A percentile compares a stretch with the other conserved stretches of the same genome.
Evolutionary conservation across 2,797 vertebrate species (phyloP).

Genomic region (Rallus crepitans): DNA sequence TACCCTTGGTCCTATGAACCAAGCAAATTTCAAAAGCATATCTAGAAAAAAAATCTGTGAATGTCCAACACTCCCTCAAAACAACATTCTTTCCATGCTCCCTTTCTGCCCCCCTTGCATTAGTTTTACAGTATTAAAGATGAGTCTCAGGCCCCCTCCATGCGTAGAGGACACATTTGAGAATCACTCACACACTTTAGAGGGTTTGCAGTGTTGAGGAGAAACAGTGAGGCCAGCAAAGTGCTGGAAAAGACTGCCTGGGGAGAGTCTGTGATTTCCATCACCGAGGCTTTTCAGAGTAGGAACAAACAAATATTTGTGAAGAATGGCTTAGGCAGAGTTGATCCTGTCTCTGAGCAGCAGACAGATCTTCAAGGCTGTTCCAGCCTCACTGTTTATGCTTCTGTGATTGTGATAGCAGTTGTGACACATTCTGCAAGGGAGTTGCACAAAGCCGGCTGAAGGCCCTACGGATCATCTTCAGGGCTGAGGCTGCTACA

Average conservation of each 20-base stretch:
- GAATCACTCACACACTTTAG: not conserved
- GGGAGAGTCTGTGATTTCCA: slow-evolving; percentile 21
- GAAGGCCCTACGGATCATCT: slow-evolving; percentile 44
- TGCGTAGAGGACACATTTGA: not conserved
- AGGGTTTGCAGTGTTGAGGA: not conserved
- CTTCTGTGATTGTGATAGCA: slow-evolving; percentile 32
- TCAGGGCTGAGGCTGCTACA: slow-evolving; percentile 31
- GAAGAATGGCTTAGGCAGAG: slow-evolving; percentile 44
- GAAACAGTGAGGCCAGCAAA: not conserved
- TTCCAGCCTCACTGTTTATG: slow-evolving; percentile 39
- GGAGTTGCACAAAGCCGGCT: slow-evolving; percentile 27
- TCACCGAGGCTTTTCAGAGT: slow-evolving; percentile 14
- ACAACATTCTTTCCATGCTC: not conserved
- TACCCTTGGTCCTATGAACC: not conserved
- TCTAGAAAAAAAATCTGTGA: not conserved
- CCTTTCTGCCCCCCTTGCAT: not conserved
- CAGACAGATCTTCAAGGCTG: slow-evolving; percentile 27
- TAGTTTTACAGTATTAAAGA: not conserved
- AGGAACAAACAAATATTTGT: slow-evolving; percentile 64
- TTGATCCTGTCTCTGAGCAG: slow-evolving; percentile 46
- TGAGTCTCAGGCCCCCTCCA: not conserved
- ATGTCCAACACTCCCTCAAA: not conserved
- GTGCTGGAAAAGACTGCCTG: not conserved
- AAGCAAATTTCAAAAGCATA: not conserved
- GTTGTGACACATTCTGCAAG: slow-evolving; percentile 20